Base-by-base conservation (phyloP, 1,140 invertebrate species). In the Penaeus vannamei region DNA sequence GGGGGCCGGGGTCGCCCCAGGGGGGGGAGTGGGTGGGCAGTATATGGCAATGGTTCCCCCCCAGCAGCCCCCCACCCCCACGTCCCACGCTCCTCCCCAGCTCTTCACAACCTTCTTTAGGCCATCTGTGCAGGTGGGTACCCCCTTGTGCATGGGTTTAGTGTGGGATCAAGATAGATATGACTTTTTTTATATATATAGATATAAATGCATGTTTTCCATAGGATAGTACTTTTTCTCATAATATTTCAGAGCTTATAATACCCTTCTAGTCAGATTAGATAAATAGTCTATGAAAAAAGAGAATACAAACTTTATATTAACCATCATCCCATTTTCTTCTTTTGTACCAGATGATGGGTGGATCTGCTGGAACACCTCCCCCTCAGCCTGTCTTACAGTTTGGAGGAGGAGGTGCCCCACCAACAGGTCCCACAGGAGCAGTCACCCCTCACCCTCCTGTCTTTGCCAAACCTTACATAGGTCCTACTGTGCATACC, bases 41-140 rank as follows among this genome's bases (percentile, higher is more conserved):
- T 90, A 90, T 85, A 86, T 90, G 87, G 87, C 87, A 80, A 90
- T 86, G 84, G 88, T 90, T 62, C 84, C 84, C 59, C 88, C 88
- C 84, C 88, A 90, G 84, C 88, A 90, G 80, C 88, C 88, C 88
- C 88, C 77, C 61, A 90, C 88, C 64, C 88, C 88, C 84, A 90
- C 88, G 85, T 90, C 88, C 84, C 88, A 90, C 84, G 88, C 88
- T 84, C 88, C 88, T 90, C 88, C 88, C 84, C 88, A 90, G 84
- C 88, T 90, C 84, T 90, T 90, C 88, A 90, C 88, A 62, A 90
- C 88, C 88, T 90, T 90, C 88, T 90, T 90, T 90, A 85, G 88
- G 84, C 88, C 88, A 53, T 86, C 88, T 86, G 84, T 90, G 32
- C 88, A 90, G 84, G 88, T 90, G 84, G 84, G 88, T 81, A 69